Base-by-base conservation (phyloP, 1,140 invertebrate genomes). In the Leptinotarsa texana region DNA sequence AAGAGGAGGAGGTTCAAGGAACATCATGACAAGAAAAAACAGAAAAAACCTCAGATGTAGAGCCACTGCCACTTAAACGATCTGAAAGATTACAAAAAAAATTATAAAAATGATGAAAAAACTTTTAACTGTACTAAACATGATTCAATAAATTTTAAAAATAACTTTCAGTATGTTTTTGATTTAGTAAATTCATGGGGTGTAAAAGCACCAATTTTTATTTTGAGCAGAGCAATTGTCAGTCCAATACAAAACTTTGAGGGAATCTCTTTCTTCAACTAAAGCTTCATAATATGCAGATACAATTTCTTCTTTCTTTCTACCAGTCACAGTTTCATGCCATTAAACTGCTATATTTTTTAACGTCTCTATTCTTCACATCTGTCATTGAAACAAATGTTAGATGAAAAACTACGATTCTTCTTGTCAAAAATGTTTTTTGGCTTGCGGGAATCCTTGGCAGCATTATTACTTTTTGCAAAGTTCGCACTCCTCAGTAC, bases 241-340 rank as follows among this genome's bases (percentile, higher is more conserved):
- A 13, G 81, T 13, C 80, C 81, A 81, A 22, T 13, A 57, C 17
- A 62, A 3, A 75, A 61, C 27, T 76, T 71, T 61, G 1, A 18
- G 6, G 21, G 0, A 81, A 67, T 57, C 67, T n/a, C 63, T 57
- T n/a, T 63, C 61, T 57, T 63, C 42, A n/a, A 78, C 15, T 22
- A 82, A 72, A 67, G 78, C 79, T 49, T 27, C 17, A 72, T 77
- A 80, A 63, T 78, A 81, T 6, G 77, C 74, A 21, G 74, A 76
- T 67, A 80, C 76, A n/a, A 83, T 81, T 66, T 82, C 81, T 57
- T 82, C 75, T 74, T 81, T 81, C 63, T 76, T 74, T 27, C 75
- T 73, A 18, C 77, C 75, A 27, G 47, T 51, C 13, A 74, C 57
- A 17, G 15, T 80, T 75, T 83, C 80, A 74, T 83, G 78, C 80